Evolutionary conservation across 2,888 invertebrate species (phyloP).

Genomic region (Noctua janthina): DNA sequence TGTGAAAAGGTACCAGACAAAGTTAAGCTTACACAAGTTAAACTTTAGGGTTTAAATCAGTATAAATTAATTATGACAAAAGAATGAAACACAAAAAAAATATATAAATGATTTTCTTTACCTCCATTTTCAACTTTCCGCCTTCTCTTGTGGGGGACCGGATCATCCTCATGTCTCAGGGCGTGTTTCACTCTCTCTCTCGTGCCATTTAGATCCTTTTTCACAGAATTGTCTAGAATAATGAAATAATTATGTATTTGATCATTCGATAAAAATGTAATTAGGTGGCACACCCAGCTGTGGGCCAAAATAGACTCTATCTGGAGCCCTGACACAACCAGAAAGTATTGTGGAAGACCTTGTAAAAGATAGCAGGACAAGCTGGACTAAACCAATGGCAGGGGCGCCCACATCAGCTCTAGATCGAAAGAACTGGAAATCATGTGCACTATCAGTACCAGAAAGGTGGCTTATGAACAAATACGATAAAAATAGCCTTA

Average conservation of each 20-base stretch:
- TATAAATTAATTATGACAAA: not conserved
- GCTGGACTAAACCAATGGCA: not conserved
- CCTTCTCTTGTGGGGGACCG: slow-evolving; percentile 92
- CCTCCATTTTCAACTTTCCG: slow-evolving; percentile 81
- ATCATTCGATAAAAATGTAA: not conserved
- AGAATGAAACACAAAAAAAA: not conserved
- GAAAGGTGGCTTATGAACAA: not conserved
- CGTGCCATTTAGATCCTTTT: slow-evolving; percentile 90
- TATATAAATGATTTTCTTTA: slow-evolving; percentile 21
- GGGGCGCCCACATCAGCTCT: not conserved
- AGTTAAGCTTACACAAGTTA: no score
- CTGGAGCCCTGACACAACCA: not conserved
- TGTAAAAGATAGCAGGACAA: not conserved
- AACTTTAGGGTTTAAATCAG: not conserved
- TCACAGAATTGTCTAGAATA: slow-evolving; percentile 74
- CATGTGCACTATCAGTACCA: not conserved
- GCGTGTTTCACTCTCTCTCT: slow-evolving; percentile 95
- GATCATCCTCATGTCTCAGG: slow-evolving; percentile 93
- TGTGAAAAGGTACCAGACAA: not conserved
- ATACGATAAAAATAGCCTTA: no score
- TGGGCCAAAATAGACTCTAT: not conserved
- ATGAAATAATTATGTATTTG: not conserved
- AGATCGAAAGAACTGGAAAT: not conserved
- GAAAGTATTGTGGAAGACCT: not conserved
- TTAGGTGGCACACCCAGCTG: not conserved